These are phyloP conservation scores for Saguinus imperator DNA, from an alignment of 2,113 vertebrate species.

Conservation along the genomic window DNA sequence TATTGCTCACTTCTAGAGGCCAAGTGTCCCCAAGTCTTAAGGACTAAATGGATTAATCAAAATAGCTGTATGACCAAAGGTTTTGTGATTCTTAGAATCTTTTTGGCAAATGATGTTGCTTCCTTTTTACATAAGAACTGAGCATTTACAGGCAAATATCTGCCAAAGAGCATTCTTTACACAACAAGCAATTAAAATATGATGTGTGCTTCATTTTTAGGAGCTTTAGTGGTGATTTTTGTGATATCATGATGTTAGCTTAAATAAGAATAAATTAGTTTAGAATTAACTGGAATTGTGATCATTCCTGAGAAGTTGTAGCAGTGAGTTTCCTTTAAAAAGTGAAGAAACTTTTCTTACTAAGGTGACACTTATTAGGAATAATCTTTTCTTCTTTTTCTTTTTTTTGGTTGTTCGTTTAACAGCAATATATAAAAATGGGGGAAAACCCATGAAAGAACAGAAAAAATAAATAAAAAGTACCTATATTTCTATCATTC, in stretches of 20 bases:
- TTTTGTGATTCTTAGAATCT: neutral
- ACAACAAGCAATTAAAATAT: slow-evolving; percentile 8
- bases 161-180: neutral
- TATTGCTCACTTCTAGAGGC: neutral
- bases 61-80: neutral
- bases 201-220: slow-evolving; percentile 15
- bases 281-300: slow-evolving; percentile 26
- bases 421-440: neutral
- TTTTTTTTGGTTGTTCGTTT: neutral
- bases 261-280: slow-evolving; percentile 59
- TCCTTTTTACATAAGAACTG: neutral
- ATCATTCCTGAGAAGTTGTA: slow-evolving; percentile 18
- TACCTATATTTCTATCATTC: slow-evolving; percentile 3
- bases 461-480: slow-evolving; percentile 18
- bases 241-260: neutral
- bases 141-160: neutral
- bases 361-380: neutral
- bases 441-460: slow-evolving; percentile 16
- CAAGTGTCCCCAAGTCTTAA: neutral
- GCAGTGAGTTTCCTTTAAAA: slow-evolving; percentile 33
- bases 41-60: neutral
- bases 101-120: neutral
- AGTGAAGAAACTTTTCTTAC: slow-evolving; percentile 4
- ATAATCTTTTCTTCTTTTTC: neutral
- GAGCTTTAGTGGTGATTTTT: slow-evolving; percentile 27